Evolutionary conservation across 2,797 vertebrate species (phyloP).

Genomic region (Streptopelia turtur): DNA sequence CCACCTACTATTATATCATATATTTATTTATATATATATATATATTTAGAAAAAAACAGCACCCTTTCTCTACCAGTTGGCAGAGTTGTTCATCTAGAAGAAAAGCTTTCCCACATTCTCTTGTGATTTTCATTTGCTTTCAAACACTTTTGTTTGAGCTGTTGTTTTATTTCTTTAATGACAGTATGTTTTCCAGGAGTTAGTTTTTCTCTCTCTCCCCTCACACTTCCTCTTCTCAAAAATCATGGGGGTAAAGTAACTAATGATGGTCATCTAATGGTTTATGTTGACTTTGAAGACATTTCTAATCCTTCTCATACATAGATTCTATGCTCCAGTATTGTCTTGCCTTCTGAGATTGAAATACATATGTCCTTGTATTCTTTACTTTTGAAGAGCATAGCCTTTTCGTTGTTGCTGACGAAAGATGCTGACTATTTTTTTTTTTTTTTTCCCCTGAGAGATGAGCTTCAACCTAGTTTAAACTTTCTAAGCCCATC

Average conservation of each 20-base stretch:
- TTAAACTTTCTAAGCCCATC: background rate
- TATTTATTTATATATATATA: background rate
- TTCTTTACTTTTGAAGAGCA: background rate
- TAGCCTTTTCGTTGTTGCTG: background rate
- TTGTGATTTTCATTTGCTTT: background rate
- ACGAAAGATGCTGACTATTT: background rate
- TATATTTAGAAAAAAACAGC: background rate
- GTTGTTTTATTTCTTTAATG: background rate
- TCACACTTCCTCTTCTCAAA: background rate
- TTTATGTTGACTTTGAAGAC: background rate
- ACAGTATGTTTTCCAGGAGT: background rate
- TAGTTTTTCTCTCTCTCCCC: background rate
- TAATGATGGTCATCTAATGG: background rate
- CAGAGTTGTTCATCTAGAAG: background rate
- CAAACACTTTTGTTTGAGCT: background rate
- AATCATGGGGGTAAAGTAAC: background rate
- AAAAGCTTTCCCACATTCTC: background rate
- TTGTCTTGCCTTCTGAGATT: background rate
- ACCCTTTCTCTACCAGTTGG: background rate
- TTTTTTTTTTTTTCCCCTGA: background rate
- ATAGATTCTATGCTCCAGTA: background rate
- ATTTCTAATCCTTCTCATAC: background rate
- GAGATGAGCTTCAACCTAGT: background rate
- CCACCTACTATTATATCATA: too few relatives aligned
- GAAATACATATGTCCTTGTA: background rate